A percentile compares a stretch with the other conserved stretches of the same genome.
phyloP scores from a whole-genome alignment of 2,888 invertebrate genomes.

The Pegoplata infirma region DNA sequence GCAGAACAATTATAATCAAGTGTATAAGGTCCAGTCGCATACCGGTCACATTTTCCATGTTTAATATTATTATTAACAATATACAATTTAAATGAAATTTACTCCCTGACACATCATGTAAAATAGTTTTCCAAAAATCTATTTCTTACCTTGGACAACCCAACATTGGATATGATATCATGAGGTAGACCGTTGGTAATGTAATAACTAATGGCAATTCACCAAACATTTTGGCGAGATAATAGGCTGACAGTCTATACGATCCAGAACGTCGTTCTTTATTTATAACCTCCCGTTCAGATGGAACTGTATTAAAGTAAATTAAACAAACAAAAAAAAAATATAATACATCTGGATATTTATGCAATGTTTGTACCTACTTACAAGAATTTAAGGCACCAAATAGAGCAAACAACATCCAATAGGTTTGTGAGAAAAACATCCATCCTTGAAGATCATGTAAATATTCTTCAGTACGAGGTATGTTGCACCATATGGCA shows the following conservation, averaged over 20 bases:
- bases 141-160: slow-evolving; percentile 78
- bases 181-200: slow-evolving; percentile 86
- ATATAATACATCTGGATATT: too few species aligned
- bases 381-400: slow-evolving; percentile 88
- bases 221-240: slow-evolving; percentile 89
- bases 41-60: too few species aligned
- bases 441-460: slow-evolving; percentile 90
- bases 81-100: too few species aligned
- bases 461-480: slow-evolving; percentile 85
- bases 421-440: slow-evolving; percentile 90
- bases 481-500: slow-evolving; percentile 87
- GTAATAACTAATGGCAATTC: slow-evolving; percentile 87
- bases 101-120: too few species aligned
- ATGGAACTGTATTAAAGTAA: slow-evolving; percentile 81
- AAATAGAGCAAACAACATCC: slow-evolving; percentile 89
- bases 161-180: slow-evolving; percentile 88
- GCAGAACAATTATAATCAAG: too few species aligned
- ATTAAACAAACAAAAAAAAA: neutral
- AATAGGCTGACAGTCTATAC: slow-evolving; percentile 88
- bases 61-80: too few species aligned
- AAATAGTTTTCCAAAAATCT: neutral
- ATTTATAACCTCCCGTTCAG: slow-evolving; percentile 87
- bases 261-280: slow-evolving; percentile 89
- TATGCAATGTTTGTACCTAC: too few species aligned
- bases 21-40: too few species aligned